Percentiles rank a stretch among this genome's conserved stretches.
phyloP scores from a whole-genome alignment of 2,888 invertebrate species.

The Thymelicus lineola region DNA sequence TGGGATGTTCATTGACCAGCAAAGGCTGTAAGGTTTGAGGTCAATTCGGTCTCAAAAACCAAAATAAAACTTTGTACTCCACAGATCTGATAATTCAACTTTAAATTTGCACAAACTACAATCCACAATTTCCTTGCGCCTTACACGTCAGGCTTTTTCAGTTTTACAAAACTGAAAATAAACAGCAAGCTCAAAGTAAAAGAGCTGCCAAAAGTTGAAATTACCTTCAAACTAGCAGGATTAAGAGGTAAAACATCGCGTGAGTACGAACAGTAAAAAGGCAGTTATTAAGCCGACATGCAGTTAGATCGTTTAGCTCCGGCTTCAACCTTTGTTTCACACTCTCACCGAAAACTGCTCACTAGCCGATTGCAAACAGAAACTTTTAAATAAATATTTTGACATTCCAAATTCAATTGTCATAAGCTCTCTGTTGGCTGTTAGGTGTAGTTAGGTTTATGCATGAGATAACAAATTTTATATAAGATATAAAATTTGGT shows the following conservation, averaged over 20 bases:
- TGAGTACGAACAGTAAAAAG: slow-evolving; percentile 37
- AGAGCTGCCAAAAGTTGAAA: slow-evolving; percentile 37
- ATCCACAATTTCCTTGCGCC: neutral
- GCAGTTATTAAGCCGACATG: slow-evolving; percentile 38
- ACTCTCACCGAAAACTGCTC: slow-evolving; percentile 4
- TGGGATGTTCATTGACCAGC: too few relatives aligned
- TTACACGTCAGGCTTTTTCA: neutral
- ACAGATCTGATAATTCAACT: neutral
- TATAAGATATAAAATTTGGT: too few relatives aligned
- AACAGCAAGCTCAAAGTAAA: slow-evolving; percentile 32
- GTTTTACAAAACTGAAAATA: slow-evolving; percentile 18
- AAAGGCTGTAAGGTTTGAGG: too few relatives aligned
- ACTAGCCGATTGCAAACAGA: neutral
- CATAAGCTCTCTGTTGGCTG: too few relatives aligned
- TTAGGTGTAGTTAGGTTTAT: too few relatives aligned
- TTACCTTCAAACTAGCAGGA: slow-evolving; percentile 35
- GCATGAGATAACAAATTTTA: too few relatives aligned
- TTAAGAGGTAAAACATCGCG: slow-evolving; percentile 38
- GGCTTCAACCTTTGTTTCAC: slow-evolving; percentile 21
- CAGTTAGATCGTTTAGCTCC: slow-evolving; percentile 36
- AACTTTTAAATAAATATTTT: neutral
- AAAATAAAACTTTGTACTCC: neutral
- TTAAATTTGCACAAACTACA: neutral
- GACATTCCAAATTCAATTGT: too few relatives aligned
- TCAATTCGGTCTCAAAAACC: neutral